phyloP scores from a whole-genome alignment of 1,140 invertebrate genomes.

The Drosophila micromelanica region DNA sequence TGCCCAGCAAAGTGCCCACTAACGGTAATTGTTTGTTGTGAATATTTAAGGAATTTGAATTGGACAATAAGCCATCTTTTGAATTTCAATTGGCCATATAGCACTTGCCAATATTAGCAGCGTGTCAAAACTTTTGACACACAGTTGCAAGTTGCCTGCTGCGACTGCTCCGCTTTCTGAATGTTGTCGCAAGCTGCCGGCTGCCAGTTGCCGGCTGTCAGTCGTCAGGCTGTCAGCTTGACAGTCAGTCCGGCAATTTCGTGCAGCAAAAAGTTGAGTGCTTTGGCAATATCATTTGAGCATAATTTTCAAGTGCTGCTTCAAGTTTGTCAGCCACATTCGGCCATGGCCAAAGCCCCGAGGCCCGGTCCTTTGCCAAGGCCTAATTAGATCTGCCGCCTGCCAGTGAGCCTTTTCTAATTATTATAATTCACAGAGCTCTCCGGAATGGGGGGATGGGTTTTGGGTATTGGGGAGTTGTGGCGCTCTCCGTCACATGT shows the following conservation, averaged over 20 bases:
- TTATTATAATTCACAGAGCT: conserved; percentile 16
- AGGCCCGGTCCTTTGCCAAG: neutral
- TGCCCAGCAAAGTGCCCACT: conserved; percentile 1
- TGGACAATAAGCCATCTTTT: neutral
- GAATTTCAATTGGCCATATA: conserved; percentile 6
- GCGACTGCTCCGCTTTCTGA: too few species aligned
- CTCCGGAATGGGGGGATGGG: neutral
- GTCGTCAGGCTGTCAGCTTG: conserved; percentile 21
- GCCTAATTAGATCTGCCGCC: conserved; percentile 18
- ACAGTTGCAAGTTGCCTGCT: conserved; percentile 8
- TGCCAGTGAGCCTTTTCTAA: neutral
- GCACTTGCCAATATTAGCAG: conserved; percentile 11
- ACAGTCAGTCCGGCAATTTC: conserved; percentile 5
- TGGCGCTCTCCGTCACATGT: conserved; percentile 4
- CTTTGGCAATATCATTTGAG: conserved; percentile 21
- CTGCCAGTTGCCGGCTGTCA: conserved; percentile 18
- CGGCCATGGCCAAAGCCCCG: neutral
- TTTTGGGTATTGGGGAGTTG: conserved; percentile 4
- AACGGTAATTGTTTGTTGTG: conserved; percentile 18
- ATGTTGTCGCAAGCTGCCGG: conserved; percentile 4
- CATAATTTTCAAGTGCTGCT: conserved; percentile 12
- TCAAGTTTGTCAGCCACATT: conserved; percentile 8
- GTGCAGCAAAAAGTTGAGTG: conserved; percentile 14
- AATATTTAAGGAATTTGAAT: conserved; percentile 2
- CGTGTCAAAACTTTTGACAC: conserved; percentile 34